phyloP scores from a whole-genome alignment of 2,113 vertebrate genomes.

The Alectura lathami region DNA sequence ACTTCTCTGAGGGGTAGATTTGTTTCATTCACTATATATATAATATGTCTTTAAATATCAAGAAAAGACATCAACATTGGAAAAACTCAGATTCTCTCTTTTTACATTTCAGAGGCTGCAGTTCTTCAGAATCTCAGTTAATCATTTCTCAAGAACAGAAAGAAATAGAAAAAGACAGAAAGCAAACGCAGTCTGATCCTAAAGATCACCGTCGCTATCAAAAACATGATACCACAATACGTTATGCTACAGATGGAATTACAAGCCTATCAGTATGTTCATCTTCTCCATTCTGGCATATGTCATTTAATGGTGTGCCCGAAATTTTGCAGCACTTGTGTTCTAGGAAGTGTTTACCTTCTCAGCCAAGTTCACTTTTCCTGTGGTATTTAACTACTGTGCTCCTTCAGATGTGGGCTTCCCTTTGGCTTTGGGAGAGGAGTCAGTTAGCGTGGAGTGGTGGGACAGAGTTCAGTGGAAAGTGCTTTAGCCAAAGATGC shows the following conservation, averaged over 20 bases:
- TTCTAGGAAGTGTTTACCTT: not conserved
- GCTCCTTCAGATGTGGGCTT: not conserved
- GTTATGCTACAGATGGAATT: not conserved
- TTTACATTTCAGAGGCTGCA: not conserved
- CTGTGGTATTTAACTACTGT: not conserved
- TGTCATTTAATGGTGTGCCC: not conserved
- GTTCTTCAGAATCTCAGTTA: not conserved
- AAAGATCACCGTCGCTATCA: not conserved
- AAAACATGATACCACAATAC: slow-evolving; percentile 46
- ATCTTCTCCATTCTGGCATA: fast-evolving
- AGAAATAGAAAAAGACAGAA: slow-evolving; percentile 35
- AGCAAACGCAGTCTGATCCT: not conserved
- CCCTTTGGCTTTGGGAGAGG: not conserved
- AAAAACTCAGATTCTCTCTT: not conserved
- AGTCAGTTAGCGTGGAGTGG: fast-evolving
- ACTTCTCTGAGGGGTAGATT: not conserved
- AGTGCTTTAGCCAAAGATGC: not conserved
- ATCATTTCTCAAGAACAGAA: not conserved
- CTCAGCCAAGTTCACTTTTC: not conserved
- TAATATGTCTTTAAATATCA: not conserved
- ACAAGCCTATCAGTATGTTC: not conserved
- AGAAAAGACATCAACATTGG: not conserved
- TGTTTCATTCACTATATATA: fast-evolving
- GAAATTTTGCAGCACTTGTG: not conserved
- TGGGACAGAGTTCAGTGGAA: not conserved